Percentiles rank a stretch among this genome's conserved stretches.
These are phyloP conservation scores for Schlechtendalia chinensis DNA, from an alignment of 1,140 invertebrate genomes.

Conservation along the genomic window DNA sequence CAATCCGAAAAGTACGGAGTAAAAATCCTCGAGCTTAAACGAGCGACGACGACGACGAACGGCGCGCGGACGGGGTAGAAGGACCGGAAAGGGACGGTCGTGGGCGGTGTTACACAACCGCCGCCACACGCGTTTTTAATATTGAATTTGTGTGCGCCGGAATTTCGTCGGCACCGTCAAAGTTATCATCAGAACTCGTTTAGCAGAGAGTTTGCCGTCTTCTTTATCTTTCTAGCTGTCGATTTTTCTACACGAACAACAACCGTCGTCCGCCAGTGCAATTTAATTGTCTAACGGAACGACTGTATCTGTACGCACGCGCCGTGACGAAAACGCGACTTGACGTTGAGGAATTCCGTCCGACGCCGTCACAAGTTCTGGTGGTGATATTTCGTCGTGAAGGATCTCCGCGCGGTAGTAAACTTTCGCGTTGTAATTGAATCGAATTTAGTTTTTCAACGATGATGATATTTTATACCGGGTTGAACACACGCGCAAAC, in stretches of 20 bases:
- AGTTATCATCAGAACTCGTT: slow-evolving; percentile 28
- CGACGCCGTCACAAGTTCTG: no score
- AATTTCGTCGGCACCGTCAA: neutral
- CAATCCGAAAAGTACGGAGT: slow-evolving; percentile 14
- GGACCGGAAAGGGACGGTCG: neutral
- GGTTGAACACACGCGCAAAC: neutral
- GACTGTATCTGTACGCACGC: neutral
- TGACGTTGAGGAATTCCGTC: no score
- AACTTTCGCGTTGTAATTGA: no score
- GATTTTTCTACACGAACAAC: neutral
- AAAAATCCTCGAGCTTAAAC: slow-evolving; percentile 18
- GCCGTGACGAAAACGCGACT: neutral
- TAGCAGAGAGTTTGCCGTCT: neutral
- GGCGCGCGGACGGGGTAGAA: no score
- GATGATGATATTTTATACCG: no score
- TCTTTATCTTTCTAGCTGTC: neutral
- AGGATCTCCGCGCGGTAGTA: no score
- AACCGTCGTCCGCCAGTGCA: neutral
- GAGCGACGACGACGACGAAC: neutral
- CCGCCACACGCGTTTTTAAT: slow-evolving; percentile 41
- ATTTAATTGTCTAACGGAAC: neutral
- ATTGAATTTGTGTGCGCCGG: slow-evolving; percentile 15
- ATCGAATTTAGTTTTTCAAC: no score
- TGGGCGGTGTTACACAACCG: neutral
- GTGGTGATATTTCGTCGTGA: neutral